Base-by-base conservation (phyloP, 2,888 invertebrate genomes). In the Esperia sulphurella region DNA sequence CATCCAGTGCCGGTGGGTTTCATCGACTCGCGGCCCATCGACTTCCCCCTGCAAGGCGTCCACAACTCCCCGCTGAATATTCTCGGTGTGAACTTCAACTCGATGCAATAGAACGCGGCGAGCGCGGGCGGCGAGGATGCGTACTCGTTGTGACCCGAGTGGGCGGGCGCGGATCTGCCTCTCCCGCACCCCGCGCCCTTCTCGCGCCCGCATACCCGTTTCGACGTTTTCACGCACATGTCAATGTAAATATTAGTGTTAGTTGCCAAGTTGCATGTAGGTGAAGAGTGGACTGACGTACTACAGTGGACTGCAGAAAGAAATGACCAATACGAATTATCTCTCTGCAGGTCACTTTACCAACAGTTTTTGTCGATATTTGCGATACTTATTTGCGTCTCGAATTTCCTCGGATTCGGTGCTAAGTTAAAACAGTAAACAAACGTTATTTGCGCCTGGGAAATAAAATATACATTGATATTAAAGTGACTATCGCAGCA, bases 61-160 rank as follows among this genome's bases (percentile, higher is more conserved):
- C 92, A 92, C 78, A 85, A 87, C 61, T 85, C 92, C 41, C 92
- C 93, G 57, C 91, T 95, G 70, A 94, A 94, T 81, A 91, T 94
- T 71, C 93, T 94, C 69, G 94, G 93, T 58, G 92, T 95, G 54
- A 95, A 94, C 78, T 95, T 95, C 65, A 94, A 94, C 77, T 92
- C 94, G 69, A 93, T 95, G 91, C 95, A 93, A 94, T 89, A 88
- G 84, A 82, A 87, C 80, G 79, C 79, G 84, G 83, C 76, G 48
- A 72, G 75, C 78, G 72, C 67, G 73, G 57, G 59, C 45, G 52
- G 47, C 39, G 67, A 69, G 52, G 78, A 79, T 57, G 59, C 75
- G 3, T 79, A 71, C 71, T 69, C 77, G 57, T 83, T 80, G 83
- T 86, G 85, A 84, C 86, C 70, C 57, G 82, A 84, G 79, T 81